Conservation (phyloP, 2,797 vertebrate species). For the Bradypus variegatus region DNA sequence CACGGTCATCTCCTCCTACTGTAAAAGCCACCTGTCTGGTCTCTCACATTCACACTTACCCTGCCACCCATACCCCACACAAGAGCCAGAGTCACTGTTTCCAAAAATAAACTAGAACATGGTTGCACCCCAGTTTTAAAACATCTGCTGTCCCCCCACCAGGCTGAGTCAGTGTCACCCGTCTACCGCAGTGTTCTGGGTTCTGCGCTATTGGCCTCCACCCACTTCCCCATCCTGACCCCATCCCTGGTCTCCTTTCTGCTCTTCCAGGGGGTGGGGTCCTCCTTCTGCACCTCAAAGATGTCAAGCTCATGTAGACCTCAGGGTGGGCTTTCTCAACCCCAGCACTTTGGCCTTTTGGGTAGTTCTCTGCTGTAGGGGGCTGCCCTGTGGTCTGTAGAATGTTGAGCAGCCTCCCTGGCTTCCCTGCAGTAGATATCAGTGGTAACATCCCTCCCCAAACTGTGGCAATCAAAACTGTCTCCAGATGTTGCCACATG, state of each 20-base stretch:
- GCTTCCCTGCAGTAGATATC: background rate
- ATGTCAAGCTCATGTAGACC: background rate
- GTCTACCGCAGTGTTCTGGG: background rate
- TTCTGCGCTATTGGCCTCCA: background rate
- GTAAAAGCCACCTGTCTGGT: background rate
- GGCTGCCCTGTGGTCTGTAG: background rate
- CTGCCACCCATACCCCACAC: background rate
- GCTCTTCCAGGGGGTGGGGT: background rate
- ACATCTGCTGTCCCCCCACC: background rate
- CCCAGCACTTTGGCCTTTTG: background rate
- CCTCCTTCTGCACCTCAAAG: background rate
- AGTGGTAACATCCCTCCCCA: background rate
- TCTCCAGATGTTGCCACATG: background rate
- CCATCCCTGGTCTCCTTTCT: background rate
- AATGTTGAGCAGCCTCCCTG: background rate
- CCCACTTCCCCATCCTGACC: background rate
- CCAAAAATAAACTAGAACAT: background rate
- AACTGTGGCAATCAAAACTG: background rate
- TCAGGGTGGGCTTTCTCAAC: background rate
- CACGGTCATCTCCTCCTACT: background rate
- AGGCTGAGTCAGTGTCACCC: background rate
- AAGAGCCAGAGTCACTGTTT: background rate
- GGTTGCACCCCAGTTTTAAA: background rate
- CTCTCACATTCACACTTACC: background rate
- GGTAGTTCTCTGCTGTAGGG: background rate